Percentiles rank a stretch among this genome's conserved stretches.
These are phyloP conservation scores for Protobothrops flavoviridis DNA, from an alignment of 2,113 vertebrate species.

Conservation along the genomic window DNA sequence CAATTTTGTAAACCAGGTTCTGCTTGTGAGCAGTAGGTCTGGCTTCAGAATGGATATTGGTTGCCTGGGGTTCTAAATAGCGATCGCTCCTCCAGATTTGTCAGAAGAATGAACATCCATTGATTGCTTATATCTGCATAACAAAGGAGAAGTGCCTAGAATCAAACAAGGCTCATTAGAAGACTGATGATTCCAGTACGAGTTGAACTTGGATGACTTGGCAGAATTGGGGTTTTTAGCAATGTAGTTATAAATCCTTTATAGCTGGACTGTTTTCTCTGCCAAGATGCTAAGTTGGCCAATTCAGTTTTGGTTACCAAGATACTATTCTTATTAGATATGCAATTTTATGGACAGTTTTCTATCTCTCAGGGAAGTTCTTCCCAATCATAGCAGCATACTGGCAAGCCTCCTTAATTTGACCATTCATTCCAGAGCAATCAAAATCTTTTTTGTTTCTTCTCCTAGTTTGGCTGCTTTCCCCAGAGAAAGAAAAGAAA, in stretches of 20 bases:
- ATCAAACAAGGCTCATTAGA: not conserved
- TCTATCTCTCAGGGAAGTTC: not conserved
- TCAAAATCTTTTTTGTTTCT: not conserved
- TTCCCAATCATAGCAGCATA: not conserved
- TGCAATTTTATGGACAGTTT: not conserved
- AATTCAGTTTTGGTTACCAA: not conserved
- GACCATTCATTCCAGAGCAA: not conserved
- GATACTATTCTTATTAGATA: not conserved
- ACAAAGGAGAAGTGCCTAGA: not conserved
- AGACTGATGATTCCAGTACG: not conserved
- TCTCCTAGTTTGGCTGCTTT: not conserved
- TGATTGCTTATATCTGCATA: not conserved
- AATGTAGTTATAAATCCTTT: not conserved
- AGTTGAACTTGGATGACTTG: not conserved
- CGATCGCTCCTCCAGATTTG: not conserved
- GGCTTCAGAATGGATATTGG: not conserved
- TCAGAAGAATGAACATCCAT: not conserved
- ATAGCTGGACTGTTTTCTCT: not conserved
- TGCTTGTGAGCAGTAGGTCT: not conserved
- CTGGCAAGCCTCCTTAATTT: not conserved
- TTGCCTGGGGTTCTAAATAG: not conserved
- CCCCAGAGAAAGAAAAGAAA: not conserved
- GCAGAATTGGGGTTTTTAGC: not conserved
- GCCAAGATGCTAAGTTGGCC: not conserved
- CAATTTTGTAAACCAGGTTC: not conserved